Conservation (phyloP, 2,888 invertebrate species). For the Rhaphigaster nebulosa region DNA sequence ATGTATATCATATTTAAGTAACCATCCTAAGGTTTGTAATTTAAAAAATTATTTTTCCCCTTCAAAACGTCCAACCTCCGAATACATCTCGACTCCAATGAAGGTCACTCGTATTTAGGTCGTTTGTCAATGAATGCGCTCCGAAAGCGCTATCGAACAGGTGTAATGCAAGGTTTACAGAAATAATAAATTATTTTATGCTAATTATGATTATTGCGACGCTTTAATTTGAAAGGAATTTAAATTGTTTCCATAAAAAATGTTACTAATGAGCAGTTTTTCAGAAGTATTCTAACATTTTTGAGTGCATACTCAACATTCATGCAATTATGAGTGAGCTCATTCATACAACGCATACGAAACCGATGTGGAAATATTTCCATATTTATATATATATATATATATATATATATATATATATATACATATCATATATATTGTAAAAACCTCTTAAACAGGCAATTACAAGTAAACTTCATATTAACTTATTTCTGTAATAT, state of each 20-base stretch:
- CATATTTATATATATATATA: too few species aligned
- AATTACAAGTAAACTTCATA: neutral
- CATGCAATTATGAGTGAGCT: too few species aligned
- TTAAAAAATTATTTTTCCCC: too few species aligned
- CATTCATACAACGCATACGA: too few species aligned
- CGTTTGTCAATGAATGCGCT: neutral
- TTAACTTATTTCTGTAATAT: neutral
- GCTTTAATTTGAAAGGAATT: neutral
- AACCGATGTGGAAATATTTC: neutral
- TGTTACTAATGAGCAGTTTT: neutral
- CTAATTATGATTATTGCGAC: neutral
- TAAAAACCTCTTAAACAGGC: neutral
- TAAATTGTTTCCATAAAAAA: neutral
- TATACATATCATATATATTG: too few species aligned
- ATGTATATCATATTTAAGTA: too few species aligned
- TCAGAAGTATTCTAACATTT: neutral
- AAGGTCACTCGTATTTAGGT: constrained; percentile 2
- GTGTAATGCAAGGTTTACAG: neutral
- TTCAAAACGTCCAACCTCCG: neutral
- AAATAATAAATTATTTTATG: neutral
- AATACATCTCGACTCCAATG: neutral
- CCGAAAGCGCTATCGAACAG: neutral
- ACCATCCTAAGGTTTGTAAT: too few species aligned
- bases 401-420: too few species aligned
- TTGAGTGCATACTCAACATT: neutral